These are phyloP conservation scores for Cassiopea andromeda DNA, from an alignment of 30 jellyfish, hydroid and myxozoan genomes.

Conservation along the genomic window DNA sequence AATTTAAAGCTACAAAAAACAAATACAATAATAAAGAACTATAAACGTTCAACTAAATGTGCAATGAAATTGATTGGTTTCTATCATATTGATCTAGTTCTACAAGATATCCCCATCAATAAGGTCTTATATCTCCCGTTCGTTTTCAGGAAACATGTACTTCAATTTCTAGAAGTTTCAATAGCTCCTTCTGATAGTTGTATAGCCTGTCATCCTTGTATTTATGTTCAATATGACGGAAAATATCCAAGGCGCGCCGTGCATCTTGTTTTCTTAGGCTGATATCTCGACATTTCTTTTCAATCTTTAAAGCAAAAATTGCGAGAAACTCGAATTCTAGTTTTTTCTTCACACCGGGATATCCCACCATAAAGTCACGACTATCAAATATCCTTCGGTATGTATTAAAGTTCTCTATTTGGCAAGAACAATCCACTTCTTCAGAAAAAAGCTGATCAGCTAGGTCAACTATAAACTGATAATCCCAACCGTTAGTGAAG, in stretches of 20 bases:
- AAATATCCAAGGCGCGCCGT: neutral
- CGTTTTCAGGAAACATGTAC: no score
- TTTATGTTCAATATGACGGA: neutral
- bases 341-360: neutral
- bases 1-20: no score
- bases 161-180: no score
- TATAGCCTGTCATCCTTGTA: neutral
- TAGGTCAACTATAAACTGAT: neutral
- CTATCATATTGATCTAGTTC: no score
- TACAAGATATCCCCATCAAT: no score
- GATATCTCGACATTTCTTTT: neutral
- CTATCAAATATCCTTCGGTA: neutral
- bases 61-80: no score
- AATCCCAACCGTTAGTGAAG: neutral
- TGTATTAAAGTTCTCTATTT: neutral
- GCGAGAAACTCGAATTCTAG: slow-evolving; percentile 4
- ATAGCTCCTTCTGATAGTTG: neutral
- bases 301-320: neutral
- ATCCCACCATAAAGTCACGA: no score
- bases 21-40: no score
- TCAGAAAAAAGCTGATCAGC: neutral
- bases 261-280: neutral
- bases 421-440: neutral
- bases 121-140: no score
- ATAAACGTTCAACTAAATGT: no score